phyloP scores from a whole-genome alignment of 2,888 invertebrate species.

The Acanthoscelides obtectus region DNA sequence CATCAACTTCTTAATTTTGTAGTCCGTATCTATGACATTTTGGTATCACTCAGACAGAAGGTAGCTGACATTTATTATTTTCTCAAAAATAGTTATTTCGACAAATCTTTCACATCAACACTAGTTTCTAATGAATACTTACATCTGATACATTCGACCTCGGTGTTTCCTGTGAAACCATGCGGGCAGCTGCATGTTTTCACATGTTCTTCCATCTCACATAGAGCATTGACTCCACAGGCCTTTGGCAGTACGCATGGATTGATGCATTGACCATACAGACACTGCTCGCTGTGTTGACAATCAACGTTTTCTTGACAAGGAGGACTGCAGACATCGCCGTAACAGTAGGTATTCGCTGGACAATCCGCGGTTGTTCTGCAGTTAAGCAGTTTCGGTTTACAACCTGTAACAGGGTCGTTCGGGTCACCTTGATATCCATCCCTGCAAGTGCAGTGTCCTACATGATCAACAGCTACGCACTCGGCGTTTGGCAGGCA shows the following conservation, averaged over 20 bases:
- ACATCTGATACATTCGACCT: constrained; percentile 81
- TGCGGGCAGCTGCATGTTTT: constrained; percentile 79
- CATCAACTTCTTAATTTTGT: too few species aligned
- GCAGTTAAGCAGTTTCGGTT: constrained; percentile 70
- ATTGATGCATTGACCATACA: constrained; percentile 75
- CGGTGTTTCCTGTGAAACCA: constrained; percentile 81
- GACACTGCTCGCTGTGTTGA: constrained; percentile 70
- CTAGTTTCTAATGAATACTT: too few species aligned
- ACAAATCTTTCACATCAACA: too few species aligned
- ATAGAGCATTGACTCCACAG: constrained; percentile 81
- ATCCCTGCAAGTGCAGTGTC: constrained; percentile 71
- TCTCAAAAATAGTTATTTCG: too few species aligned
- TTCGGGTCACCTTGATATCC: constrained; percentile 76
- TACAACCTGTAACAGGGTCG: constrained; percentile 66
- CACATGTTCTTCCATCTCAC: constrained; percentile 65
- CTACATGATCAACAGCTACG: constrained; percentile 67
- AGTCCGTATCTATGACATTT: too few species aligned
- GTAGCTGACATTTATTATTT: too few species aligned
- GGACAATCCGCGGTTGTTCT: constrained; percentile 68
- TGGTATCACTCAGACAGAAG: too few species aligned
- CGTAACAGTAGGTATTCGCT: constrained; percentile 75
- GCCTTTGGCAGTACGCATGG: constrained; percentile 71
- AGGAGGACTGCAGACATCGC: constrained; percentile 72
- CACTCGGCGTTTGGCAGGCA: constrained; percentile 87
- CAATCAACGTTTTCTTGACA: constrained; percentile 80